Evolutionary conservation across 2,888 invertebrate genomes (phyloP), one percentile per base, ranked within the genome.

Genomic region (Strigamia maritima): DNA sequence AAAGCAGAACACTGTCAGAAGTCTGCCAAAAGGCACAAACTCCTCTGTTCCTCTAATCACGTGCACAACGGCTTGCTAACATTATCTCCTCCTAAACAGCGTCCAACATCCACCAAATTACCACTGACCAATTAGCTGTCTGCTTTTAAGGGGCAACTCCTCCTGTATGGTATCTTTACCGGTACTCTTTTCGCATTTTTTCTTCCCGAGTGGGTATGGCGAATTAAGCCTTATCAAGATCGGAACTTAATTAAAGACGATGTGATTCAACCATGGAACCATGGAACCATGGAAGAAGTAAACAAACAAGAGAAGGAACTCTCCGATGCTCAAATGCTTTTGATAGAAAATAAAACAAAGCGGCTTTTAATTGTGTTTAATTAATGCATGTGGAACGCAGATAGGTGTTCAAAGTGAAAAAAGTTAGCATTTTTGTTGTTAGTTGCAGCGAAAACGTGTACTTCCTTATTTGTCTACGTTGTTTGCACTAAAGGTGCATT

Each of bases 71-170:
- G 60, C 60, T 65, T 65, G 60, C 60, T 19, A 65, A 65, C 60
- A 65, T 22, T 65, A 65, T 65, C 60, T 65, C 22, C 60, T 65
- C 19, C 60, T 65, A 65, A 44, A 65, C 60, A 65, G 60, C 60
- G 60, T 19, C 19, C 60, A 65, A 65, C 60, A 65, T 65, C 60
- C 60, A 22, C 60, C 60, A 65, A 65, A 65, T 65, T 65, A 65
- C 60, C 60, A 65, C 60, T 65, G 60, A 65, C 60, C 60, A 65
- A 65, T 65, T 65, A 65, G 22, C 60, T 65, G 19, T 65, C 60
- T 65, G 44, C 60, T 19, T 65, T 24, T 65, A 65, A 65, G 60
- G 35, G 35, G 35, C 35, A 24, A 8, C 19, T 54, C 12, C 19
- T 24, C 19, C 22, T 24, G 22, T 65, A 24, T 22, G 19, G 22